Conservation (phyloP, 2,888 invertebrate genomes). For the Gnatocerus cornutus region DNA sequence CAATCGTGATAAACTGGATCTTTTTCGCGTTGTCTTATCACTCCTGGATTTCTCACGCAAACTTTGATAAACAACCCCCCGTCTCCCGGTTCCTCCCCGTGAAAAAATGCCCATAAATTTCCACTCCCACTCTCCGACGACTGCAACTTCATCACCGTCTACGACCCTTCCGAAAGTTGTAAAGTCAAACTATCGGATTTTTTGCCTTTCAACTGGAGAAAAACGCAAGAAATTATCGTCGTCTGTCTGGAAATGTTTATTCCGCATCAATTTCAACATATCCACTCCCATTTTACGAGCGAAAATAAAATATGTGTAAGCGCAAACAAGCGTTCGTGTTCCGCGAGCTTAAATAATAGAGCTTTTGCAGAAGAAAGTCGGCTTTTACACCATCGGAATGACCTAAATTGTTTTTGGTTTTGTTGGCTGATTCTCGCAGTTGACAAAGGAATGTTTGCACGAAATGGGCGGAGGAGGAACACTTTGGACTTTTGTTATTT, state of each 20-base stretch:
- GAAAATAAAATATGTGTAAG: constrained; percentile 39
- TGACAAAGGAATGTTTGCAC: constrained; percentile 20
- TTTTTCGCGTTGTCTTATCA: not conserved
- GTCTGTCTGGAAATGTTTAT: constrained; percentile 20
- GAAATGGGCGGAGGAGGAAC: not conserved
- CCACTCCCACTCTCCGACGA: not conserved
- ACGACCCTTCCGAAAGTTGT: constrained; percentile 18
- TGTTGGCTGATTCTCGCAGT: constrained; percentile 7
- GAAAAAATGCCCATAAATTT: constrained; percentile 3
- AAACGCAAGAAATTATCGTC: constrained; percentile 13
- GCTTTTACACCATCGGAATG: constrained; percentile 26
- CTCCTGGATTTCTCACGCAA: not conserved
- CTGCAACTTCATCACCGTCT: constrained; percentile 24
- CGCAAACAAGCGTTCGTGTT: constrained; percentile 34
- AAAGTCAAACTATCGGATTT: constrained; percentile 24
- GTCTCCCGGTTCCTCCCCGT: not conserved
- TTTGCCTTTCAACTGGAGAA: constrained; percentile 24
- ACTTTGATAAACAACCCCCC: constrained; percentile 4
- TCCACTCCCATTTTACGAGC: constrained; percentile 36
- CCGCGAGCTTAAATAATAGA: constrained; percentile 35
- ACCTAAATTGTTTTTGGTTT: constrained; percentile 26
- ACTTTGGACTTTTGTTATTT: constrained; percentile 1
- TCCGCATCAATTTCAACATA: constrained; percentile 33
- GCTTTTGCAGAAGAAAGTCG: constrained; percentile 30
- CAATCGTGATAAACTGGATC: not conserved